phyloP scores from a whole-genome alignment of 2,888 invertebrate species.

The Metopia argyrocephala region DNA sequence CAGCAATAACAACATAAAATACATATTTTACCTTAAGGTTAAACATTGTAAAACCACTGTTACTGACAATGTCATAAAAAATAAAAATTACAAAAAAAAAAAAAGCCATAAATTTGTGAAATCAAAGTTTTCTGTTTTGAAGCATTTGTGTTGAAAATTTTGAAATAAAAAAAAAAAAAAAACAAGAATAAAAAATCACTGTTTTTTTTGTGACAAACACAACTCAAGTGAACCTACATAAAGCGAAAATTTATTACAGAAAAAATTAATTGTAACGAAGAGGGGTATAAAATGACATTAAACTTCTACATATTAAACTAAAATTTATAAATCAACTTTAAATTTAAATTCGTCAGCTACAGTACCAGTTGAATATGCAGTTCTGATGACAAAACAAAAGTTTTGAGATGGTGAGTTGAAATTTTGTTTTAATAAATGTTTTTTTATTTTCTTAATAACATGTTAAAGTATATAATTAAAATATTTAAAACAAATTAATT shows the following conservation, averaged over 20 bases:
- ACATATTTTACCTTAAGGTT: constrained; percentile 58
- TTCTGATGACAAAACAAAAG: constrained; percentile 8
- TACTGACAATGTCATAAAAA: constrained; percentile 38
- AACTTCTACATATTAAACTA: background rate
- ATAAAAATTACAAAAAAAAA: constrained; percentile 12
- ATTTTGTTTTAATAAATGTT: too few relatives aligned
- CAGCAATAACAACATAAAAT: constrained; percentile 26
- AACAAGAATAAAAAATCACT: background rate
- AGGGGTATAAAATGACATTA: background rate
- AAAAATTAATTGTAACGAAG: background rate
- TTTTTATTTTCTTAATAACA: too few relatives aligned
- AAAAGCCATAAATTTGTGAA: constrained; percentile 37
- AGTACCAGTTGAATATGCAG: constrained; percentile 6
- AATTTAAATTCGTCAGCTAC: background rate
- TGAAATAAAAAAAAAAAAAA: background rate
- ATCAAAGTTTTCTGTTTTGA: constrained; percentile 30
- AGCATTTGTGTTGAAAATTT: constrained; percentile 12
- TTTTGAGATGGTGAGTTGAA: constrained; percentile 38
- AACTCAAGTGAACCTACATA: constrained; percentile 34
- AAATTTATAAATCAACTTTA: background rate
- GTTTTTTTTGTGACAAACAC: constrained; percentile 6
- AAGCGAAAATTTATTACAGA: constrained; percentile 24
- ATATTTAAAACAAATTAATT: too few relatives aligned
- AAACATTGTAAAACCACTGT: constrained; percentile 47
- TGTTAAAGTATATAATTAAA: constrained; percentile 6